phyloP scores from a whole-genome alignment of 2,113 vertebrate genomes.

The Oenanthe melanoleuca region DNA sequence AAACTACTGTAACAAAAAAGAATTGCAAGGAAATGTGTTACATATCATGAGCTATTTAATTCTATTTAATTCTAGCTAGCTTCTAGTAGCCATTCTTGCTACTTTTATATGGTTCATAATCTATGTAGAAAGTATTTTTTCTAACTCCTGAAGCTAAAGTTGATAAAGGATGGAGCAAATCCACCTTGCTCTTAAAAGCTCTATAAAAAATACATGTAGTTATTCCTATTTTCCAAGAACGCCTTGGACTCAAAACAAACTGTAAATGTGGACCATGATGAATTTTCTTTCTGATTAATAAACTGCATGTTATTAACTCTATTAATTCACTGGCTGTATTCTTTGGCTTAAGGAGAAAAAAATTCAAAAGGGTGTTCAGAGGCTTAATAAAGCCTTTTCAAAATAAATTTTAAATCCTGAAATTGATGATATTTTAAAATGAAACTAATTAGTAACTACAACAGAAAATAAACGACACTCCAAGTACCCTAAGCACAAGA shows the following conservation, averaged over 20 bases:
- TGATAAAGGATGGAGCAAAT: neutral
- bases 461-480: neutral
- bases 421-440: neutral
- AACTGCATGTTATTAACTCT: neutral
- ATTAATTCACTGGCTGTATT: neutral
- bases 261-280: neutral
- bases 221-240: neutral
- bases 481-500: neutral
- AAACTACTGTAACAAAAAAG: neutral
- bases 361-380: neutral
- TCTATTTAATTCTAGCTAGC: neutral
- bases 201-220: neutral
- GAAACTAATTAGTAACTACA: neutral
- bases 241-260: neutral
- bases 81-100: neutral
- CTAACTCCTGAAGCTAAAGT: neutral
- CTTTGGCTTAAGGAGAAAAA: neutral
- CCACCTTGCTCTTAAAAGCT: neutral
- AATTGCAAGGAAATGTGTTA: neutral
- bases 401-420: neutral
- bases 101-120: neutral
- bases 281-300: neutral
- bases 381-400: neutral
- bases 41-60: neutral
- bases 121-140: neutral